phyloP scores from a whole-genome alignment of 2,888 invertebrate species.

The Lochmaea capreae region DNA sequence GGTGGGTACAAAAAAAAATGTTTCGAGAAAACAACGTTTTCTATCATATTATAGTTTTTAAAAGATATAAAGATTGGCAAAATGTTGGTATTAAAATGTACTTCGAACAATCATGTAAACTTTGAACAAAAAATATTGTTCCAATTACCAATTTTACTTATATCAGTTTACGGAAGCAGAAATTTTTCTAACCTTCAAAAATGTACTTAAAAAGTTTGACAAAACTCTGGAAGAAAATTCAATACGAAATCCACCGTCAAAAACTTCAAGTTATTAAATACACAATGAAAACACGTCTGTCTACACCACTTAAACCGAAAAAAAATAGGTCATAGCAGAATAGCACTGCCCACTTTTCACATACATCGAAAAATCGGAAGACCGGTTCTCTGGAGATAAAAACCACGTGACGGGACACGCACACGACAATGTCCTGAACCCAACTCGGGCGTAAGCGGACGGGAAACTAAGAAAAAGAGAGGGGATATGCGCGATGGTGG shows the following conservation, averaged over 20 bases:
- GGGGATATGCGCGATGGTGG: conserved; percentile 35
- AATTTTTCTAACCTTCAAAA: neutral
- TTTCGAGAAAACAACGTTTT: no score
- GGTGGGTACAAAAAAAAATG: no score
- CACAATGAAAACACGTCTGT: conserved; percentile 3
- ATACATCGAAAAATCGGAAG: conserved; percentile 30
- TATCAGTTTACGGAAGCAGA: no score
- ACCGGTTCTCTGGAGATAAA: conserved; percentile 25
- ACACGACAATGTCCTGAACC: conserved; percentile 40
- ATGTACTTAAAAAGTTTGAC: neutral
- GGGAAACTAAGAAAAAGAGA: conserved; percentile 43
- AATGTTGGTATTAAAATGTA: no score
- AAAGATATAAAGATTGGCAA: no score
- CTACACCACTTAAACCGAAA: conserved; percentile 1
- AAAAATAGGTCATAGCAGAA: conserved; percentile 18
- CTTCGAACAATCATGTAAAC: no score
- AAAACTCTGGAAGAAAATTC: neutral
- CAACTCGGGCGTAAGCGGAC: conserved; percentile 51
- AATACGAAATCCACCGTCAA: neutral
- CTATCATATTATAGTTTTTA: no score
- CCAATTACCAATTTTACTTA: no score
- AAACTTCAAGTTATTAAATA: neutral
- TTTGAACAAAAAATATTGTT: no score
- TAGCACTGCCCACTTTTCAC: conserved; percentile 28
- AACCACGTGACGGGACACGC: conserved; percentile 38